Base-by-base conservation (phyloP, 2,113 vertebrate genomes). In the Protomyctophum bolini region DNA sequence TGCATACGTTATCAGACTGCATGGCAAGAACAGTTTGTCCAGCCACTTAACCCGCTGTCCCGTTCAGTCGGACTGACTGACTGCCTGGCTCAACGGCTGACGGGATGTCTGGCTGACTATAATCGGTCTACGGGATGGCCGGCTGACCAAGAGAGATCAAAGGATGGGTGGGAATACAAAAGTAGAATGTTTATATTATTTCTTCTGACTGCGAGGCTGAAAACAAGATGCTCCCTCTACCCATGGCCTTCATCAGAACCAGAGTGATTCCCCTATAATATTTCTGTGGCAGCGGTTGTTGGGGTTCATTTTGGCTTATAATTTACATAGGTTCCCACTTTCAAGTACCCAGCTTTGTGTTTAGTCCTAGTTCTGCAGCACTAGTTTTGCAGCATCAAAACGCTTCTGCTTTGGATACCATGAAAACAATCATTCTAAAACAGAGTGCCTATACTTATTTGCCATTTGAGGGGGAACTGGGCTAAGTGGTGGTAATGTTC, bases 351-450 rank as follows among this genome's bases (percentile, higher is more conserved):
- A 66, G 83, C 78, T 6, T 12, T 61, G 12, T 61, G 3, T 46
- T 45, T 61, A 68, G 75, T 68, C 84, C 83, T 76, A 73, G 70
- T 80, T 83, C 81, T 85, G 76, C 55, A 8, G n/a, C n/a, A 83
- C 79, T 72, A 81, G 48, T 77, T 77, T 70, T 78, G 69, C 73
- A 72, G 66, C 82, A 87, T 89, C 77, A 85, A 89, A 86, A 83
- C 82, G 58, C 57, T 62, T 81, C 73, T 74, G 12, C 5, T 47
- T 12, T 62, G n/a, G 12, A n/a, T 55, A 11, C 41, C 14, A 14
- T 47, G 10, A 62, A 46, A 47, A 62, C 60, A 62, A 11, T 11
- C 15, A 62, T n/a, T 62, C 6, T 47, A 64, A 41, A 64, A 73
- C 58, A 48, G 72, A 63, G 80, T 73, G 73, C 81, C 81, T 86